These are phyloP conservation scores for Hyperoodon ampullatus DNA, from an alignment of 2,113 vertebrate species.

Conservation along the genomic window DNA sequence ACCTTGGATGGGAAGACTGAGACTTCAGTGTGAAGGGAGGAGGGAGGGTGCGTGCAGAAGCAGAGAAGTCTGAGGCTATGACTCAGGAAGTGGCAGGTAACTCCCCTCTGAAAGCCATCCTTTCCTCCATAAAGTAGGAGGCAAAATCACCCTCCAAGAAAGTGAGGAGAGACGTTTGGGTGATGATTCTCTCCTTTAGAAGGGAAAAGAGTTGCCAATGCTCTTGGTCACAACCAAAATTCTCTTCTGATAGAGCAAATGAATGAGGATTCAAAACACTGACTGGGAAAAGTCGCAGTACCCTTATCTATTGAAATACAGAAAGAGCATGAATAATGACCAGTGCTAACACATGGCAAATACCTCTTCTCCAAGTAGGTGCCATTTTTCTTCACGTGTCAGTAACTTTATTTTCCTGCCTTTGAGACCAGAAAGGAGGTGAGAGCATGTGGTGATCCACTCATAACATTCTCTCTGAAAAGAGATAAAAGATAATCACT, in stretches of 20 bases:
- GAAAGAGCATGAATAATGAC: neutral
- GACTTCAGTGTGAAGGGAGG: neutral
- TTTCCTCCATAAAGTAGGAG: neutral
- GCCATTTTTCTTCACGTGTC: slow-evolving; percentile 57
- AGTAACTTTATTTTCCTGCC: slow-evolving; percentile 71
- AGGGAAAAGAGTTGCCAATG: neutral
- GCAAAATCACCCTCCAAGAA: neutral
- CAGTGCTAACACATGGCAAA: neutral
- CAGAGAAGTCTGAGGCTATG: neutral
- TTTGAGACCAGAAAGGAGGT: slow-evolving; percentile 87
- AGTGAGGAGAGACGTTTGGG: neutral
- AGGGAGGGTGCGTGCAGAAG: neutral
- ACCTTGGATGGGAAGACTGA: neutral
- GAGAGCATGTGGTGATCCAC: slow-evolving; percentile 86
- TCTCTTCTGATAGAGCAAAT: neutral
- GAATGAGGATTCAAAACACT: neutral
- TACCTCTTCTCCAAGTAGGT: slow-evolving; percentile 74
- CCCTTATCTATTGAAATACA: neutral
- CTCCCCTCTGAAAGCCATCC: neutral
- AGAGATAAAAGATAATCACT: slow-evolving; percentile 62
- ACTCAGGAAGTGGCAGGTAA: neutral
- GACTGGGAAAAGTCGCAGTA: neutral
- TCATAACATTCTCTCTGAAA: slow-evolving; percentile 87
- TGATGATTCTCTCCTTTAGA: neutral
- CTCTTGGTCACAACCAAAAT: neutral